These are phyloP conservation scores for Platynereis dumerilii DNA, from an alignment of 2,888 invertebrate species.

Conservation along the genomic window DNA sequence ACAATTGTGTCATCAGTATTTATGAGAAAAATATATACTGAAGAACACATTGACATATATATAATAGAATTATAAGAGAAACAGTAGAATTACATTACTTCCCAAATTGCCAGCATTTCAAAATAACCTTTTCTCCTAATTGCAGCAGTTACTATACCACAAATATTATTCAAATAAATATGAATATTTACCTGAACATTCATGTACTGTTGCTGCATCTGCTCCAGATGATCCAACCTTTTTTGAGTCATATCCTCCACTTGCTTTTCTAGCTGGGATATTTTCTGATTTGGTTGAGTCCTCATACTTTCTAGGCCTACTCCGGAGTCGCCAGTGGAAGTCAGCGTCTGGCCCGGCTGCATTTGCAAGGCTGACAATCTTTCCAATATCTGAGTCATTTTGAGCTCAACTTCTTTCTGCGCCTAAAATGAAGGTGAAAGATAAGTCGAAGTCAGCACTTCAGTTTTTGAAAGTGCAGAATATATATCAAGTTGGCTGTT, in stretches of 20 bases:
- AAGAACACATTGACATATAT: too few species aligned
- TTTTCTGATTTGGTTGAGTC: not conserved
- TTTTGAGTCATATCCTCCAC: conserved; percentile 49
- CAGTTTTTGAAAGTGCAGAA: too few species aligned
- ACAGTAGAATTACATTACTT: too few species aligned
- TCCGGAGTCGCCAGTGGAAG: conserved; percentile 12
- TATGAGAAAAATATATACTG: not conserved
- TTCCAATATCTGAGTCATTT: conserved; percentile 47
- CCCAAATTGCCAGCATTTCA: too few species aligned
- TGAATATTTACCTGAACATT: conserved; percentile 51
- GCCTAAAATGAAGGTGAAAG: conserved; percentile 43
- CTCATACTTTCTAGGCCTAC: not conserved
- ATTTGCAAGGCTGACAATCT: conserved; percentile 41
- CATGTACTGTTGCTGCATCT: conserved; percentile 51
- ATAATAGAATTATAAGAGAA: too few species aligned
- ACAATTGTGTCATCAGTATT: not conserved
- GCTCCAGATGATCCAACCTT: conserved; percentile 52
- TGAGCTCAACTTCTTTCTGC: conserved; percentile 52
- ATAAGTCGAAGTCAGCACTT: too few species aligned
- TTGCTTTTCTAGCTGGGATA: conserved; percentile 46
- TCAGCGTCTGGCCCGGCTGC: conserved; percentile 21
- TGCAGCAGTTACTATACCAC: too few species aligned
- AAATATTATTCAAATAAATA: too few species aligned
- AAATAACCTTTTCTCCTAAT: too few species aligned
- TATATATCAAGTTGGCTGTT: too few species aligned